A percentile compares a stretch with the other conserved stretches of the same genome.
These are phyloP conservation scores for Phyllostomus discolor DNA, from an alignment of 2,113 vertebrate species.

Conservation along the genomic window DNA sequence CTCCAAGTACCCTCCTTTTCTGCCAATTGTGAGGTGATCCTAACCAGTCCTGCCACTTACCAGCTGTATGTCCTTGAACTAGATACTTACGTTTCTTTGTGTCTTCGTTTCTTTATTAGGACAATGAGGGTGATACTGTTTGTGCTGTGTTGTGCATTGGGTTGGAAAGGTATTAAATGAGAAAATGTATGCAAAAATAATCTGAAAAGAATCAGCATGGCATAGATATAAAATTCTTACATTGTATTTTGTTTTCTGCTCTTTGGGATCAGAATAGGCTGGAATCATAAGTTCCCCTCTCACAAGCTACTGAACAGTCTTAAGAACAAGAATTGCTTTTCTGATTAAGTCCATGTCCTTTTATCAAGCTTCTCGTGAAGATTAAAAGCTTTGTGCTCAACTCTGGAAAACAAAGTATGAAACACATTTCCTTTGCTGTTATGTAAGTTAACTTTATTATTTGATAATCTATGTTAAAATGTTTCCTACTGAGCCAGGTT, in stretches of 20 bases:
- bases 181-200: slow-evolving; percentile 1
- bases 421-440: background rate
- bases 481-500: slow-evolving; percentile 12
- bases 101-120: background rate
- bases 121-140: background rate
- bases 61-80: background rate
- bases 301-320: background rate
- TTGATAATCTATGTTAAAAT: slow-evolving; percentile 41
- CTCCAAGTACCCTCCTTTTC: background rate
- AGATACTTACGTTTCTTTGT: slow-evolving; percentile 11
- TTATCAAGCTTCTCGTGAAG: slow-evolving; percentile 20
- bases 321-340: background rate
- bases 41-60: background rate
- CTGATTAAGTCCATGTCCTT: background rate
- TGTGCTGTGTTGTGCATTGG: background rate
- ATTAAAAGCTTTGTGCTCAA: slow-evolving; percentile 11
- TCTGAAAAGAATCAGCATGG: background rate
- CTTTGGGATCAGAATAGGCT: background rate
- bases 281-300: background rate
- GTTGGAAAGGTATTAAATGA: slow-evolving; percentile 20
- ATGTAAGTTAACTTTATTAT: slow-evolving; percentile 37
- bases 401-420: slow-evolving; percentile 5
- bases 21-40: background rate
- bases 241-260: background rate
- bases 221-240: background rate